These are phyloP conservation scores for Istiophorus platypterus DNA, from an alignment of 2,113 vertebrate genomes.

Conservation along the genomic window DNA sequence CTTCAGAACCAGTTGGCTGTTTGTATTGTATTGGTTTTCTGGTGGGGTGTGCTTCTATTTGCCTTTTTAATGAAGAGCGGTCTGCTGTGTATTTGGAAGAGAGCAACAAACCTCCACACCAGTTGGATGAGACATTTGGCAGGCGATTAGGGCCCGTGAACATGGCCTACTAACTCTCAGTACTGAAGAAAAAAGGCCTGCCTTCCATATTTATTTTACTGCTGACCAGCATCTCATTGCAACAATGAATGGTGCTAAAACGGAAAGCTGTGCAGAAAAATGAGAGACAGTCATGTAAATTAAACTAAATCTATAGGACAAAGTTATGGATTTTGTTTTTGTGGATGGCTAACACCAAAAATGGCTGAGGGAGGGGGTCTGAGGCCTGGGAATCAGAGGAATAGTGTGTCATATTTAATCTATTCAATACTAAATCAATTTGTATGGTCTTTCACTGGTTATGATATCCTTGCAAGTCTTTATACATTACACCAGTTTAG, in stretches of 20 bases:
- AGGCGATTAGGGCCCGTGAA: slow-evolving; percentile 59
- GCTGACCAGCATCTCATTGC: slow-evolving; percentile 59
- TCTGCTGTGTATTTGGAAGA: slow-evolving; percentile 61
- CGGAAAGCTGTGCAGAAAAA: slow-evolving; percentile 1
- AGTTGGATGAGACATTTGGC: slow-evolving; percentile 74
- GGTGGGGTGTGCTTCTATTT: slow-evolving; percentile 53
- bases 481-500: background rate
- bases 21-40: slow-evolving; percentile 55
- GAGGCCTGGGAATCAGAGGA: background rate
- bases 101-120: slow-evolving; percentile 49
- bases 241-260: slow-evolving; percentile 43
- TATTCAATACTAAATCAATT: background rate
- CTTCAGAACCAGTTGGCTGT: slow-evolving; percentile 60
- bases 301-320: background rate
- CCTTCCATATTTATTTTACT: slow-evolving; percentile 54
- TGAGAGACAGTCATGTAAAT: background rate
- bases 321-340: background rate
- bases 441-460: background rate
- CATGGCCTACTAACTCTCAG: slow-evolving; percentile 65
- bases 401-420: background rate
- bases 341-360: background rate
- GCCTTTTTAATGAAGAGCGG: slow-evolving; percentile 59
- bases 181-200: slow-evolving; percentile 54
- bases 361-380: background rate
- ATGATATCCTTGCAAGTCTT: background rate